Percentiles rank a stretch among this genome's conserved stretches.
Evolutionary conservation across 2,113 vertebrate genomes (phyloP).

Genomic region (Catharus fuscescens): DNA sequence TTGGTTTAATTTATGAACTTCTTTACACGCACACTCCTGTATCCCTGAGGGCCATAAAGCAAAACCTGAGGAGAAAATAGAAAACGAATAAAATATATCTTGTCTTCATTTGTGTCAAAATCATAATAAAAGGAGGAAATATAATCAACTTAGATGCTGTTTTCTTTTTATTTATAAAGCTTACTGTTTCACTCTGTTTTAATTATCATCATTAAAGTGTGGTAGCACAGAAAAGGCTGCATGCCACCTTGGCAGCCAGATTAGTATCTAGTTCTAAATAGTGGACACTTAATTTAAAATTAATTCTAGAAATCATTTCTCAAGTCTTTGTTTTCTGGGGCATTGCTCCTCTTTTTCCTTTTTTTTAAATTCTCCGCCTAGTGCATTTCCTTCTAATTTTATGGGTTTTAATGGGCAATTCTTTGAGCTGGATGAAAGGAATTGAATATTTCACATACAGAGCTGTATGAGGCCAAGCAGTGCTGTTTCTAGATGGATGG

Average conservation of each 20-base stretch:
- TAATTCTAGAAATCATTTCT: neutral
- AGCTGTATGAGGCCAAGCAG: neutral
- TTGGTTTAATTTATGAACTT: conserved; percentile 65
- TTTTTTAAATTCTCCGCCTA: neutral
- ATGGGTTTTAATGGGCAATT: neutral
- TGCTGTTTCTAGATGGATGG: neutral
- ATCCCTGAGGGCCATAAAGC: conserved; percentile 55
- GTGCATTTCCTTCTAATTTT: neutral
- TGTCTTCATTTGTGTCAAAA: conserved; percentile 71
- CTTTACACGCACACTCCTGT: conserved; percentile 38
- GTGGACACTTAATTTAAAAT: neutral
- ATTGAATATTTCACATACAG: neutral
- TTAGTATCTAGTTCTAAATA: neutral
- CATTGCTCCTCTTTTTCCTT: neutral
- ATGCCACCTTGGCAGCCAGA: neutral
- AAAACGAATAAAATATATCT: conserved; percentile 59
- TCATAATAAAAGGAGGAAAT: conserved; percentile 64
- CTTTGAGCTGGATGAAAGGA: neutral
- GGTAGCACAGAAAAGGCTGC: neutral
- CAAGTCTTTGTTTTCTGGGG: neutral
- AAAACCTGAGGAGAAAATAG: conserved; percentile 49
- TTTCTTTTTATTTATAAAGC: conserved; percentile 70
- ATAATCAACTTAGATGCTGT: conserved; percentile 32
- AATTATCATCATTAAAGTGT: conserved; percentile 62
- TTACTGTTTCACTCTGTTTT: conserved; percentile 50